Conservation (phyloP, 2,113 vertebrate species). For the Grus americana region DNA sequence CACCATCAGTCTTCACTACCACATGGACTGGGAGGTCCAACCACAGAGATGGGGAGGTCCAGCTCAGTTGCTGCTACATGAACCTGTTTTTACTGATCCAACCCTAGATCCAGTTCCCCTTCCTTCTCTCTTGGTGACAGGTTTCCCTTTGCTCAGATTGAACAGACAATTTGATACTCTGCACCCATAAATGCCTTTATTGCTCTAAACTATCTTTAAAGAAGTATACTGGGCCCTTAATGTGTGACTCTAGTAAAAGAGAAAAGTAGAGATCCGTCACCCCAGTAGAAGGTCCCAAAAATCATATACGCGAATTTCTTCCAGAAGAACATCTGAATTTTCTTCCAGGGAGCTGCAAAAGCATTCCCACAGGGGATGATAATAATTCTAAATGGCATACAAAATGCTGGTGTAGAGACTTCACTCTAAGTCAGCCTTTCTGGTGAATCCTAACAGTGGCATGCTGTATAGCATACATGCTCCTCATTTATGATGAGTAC, state of each 20-base stretch:
- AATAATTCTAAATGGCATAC: neutral
- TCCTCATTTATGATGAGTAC: neutral
- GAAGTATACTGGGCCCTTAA: neutral
- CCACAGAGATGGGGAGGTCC: neutral
- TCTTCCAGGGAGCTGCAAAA: neutral
- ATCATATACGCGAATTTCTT: neutral
- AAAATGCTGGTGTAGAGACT: neutral
- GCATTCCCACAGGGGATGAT: fast-evolving
- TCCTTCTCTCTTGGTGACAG: neutral
- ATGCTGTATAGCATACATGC: neutral
- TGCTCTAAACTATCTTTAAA: neutral
- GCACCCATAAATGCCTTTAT: neutral
- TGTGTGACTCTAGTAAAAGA: neutral
- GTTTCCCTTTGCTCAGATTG: neutral
- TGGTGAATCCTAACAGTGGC: neutral
- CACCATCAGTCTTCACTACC: neutral
- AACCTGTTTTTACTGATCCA: neutral
- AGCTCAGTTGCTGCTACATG: neutral
- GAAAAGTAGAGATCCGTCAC: neutral
- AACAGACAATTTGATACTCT: neutral
- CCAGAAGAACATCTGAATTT: neutral
- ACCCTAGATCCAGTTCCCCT: neutral
- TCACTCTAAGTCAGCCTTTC: neutral
- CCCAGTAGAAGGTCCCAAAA: neutral
- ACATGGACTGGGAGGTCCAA: neutral